These are phyloP conservation scores for Chaitophorus viminalis DNA, from an alignment of 2,888 invertebrate species.

Conservation along the genomic window DNA sequence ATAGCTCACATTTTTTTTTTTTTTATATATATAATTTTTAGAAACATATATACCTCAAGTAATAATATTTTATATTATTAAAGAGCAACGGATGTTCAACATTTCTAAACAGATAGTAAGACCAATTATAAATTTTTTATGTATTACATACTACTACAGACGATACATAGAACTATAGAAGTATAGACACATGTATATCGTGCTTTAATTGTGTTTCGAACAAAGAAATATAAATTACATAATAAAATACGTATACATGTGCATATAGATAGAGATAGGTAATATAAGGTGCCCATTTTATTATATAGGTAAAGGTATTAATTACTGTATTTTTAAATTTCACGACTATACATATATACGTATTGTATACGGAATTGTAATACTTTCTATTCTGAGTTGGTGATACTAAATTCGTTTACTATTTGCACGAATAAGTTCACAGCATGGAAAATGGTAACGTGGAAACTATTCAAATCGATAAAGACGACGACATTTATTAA, in stretches of 20 bases:
- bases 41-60: too few species aligned
- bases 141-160: too few species aligned
- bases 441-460: neutral
- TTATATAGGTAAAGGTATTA: neutral
- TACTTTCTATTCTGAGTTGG: neutral
- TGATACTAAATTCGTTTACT: neutral
- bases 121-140: too few species aligned
- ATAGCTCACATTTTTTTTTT: too few species aligned
- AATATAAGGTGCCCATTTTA: neutral
- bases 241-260: conserved; percentile 14
- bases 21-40: too few species aligned
- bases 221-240: conserved; percentile 46
- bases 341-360: too few species aligned
- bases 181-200: neutral
- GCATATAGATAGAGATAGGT: neutral
- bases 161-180: neutral
- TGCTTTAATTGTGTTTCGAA: conserved; percentile 32
- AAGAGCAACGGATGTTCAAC: too few species aligned
- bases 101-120: too few species aligned
- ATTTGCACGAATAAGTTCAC: neutral
- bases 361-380: neutral
- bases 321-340: neutral
- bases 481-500: neutral
- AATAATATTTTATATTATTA: too few species aligned
- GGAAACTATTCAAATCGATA: neutral